Conservation (phyloP, 2,888 invertebrate genomes). For the Drosophila putrida region DNA sequence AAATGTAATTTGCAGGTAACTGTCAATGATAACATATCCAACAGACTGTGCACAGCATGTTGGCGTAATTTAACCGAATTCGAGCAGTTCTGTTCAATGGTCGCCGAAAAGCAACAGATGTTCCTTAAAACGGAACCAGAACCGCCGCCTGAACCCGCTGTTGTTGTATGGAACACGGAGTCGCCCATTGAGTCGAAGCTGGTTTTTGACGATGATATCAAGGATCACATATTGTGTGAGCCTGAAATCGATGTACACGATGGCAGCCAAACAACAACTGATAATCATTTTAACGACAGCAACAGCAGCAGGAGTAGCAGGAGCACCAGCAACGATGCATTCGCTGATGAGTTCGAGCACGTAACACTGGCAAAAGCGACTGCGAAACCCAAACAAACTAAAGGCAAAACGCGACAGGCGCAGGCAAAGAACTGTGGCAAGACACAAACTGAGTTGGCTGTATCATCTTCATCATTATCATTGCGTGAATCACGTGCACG, state of each 20-base stretch:
- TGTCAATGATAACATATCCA: conserved; percentile 61
- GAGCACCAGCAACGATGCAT: conserved; percentile 2
- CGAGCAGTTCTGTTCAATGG: conserved; percentile 68
- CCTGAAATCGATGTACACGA: conserved; percentile 70
- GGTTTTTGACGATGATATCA: conserved; percentile 53
- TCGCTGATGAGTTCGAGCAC: conserved; percentile 17
- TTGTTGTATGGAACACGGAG: conserved; percentile 57
- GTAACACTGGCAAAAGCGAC: background rate
- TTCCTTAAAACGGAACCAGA: conserved; percentile 64
- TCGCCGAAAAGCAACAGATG: conserved; percentile 62
- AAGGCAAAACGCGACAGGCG: conserved; percentile 37
- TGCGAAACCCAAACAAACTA: conserved; percentile 17
- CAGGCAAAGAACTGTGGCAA: background rate
- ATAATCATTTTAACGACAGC: conserved; percentile 3
- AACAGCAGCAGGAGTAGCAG: background rate
- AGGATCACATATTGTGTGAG: conserved; percentile 74
- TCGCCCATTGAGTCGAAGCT: conserved; percentile 56
- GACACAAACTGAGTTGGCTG: background rate
- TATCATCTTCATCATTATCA: conserved; percentile 1
- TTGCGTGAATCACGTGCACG: conserved; percentile 61
- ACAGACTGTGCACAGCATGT: conserved; percentile 56
- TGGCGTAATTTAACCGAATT: conserved; percentile 63
- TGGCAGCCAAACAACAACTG: background rate
- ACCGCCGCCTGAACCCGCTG: conserved; percentile 61
- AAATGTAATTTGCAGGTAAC: conserved; percentile 41